Evolutionary conservation across 2,888 invertebrate genomes (phyloP), one percentile per base, ranked within the genome.

Genomic region (Ariolimax columbianus): DNA sequence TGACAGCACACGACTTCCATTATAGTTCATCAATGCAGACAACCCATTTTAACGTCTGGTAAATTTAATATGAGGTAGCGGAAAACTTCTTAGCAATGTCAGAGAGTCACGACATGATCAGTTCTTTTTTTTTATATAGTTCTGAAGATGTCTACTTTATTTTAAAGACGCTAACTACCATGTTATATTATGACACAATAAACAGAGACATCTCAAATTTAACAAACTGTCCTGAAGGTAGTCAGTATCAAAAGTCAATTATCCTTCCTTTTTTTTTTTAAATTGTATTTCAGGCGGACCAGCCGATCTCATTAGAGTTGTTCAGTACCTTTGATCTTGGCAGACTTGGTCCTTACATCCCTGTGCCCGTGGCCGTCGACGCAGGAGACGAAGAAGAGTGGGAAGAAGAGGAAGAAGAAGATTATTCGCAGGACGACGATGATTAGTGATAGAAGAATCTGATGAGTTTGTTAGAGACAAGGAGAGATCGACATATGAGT

Each of bases 301-400:
- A 85, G 30, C 80, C 81, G 0, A 81, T 85, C 30, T 70, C 79
- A 0, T 55, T 85, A 30, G 85, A 85, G 59, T 40, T 84, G 70
- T 84, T 84, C 43, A 66, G 79, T 33, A 85, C 72, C 38, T 81
- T 85, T 47, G 85, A 85, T 40, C 68, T 80, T 9, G 81, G 81
- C n/a, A 40, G 85, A 47, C 81, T 85, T 9, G 85, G 85, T 30
- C 85, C 75, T 26, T 85, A 77, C 33, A 51, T 85, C 14, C 80
- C 81, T 19, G 59, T 73, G 23, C 72, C 79, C 11, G 84, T 55
- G 40, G 80, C 36, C 6, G 70, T 51, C 0, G 78, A 78, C 19
- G 55, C 51, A 23, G 63, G 38, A 26, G 73, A 59, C 1, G 72
- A 63, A 38, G 80, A 40, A 9, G 79, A 73, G 17, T 38, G 55